Evolutionary conservation across 2,797 vertebrate species (phyloP).

Genomic region (Craterocephalus amniculus): DNA sequence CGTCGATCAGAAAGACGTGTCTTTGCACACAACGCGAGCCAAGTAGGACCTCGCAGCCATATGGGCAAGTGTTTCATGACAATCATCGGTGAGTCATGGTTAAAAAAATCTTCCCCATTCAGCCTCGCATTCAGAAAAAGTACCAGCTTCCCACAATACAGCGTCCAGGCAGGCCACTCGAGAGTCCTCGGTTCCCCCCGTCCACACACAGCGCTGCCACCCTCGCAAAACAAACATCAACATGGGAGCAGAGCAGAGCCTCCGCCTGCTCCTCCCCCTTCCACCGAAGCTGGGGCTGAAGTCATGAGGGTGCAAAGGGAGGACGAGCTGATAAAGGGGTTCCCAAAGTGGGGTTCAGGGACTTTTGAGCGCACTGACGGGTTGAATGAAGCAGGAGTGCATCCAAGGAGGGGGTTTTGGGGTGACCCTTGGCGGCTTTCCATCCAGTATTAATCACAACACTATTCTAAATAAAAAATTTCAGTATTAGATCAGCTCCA

Average conservation of each 20-base stretch:
- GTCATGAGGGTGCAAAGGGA: conserved; percentile 38
- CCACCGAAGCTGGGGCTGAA: conserved; percentile 39
- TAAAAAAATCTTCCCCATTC: conserved; percentile 21
- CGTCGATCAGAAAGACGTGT: conserved; percentile 31
- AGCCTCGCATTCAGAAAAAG: conserved; percentile 45
- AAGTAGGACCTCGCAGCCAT: conserved; percentile 29
- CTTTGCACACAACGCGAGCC: conserved; percentile 32
- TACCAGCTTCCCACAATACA: conserved; percentile 45
- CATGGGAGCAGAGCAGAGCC: conserved; percentile 60
- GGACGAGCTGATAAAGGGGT: conserved; percentile 28
- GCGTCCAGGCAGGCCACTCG: conserved; percentile 45
- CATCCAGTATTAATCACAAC: neutral
- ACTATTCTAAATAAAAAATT: neutral
- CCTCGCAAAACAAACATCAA: conserved; percentile 70
- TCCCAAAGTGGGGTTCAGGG: conserved; percentile 49
- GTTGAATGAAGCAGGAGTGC: conserved; percentile 7
- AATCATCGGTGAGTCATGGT: conserved; percentile 1
- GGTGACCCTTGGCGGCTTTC: neutral
- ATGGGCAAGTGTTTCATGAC: conserved; percentile 31
- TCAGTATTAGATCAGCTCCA: neutral
- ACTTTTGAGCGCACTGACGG: conserved; percentile 17
- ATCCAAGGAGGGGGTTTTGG: neutral
- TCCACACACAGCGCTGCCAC: conserved; percentile 53
- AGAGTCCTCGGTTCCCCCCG: conserved; percentile 38
- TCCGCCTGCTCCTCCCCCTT: conserved; percentile 72